These are phyloP conservation scores for Pheosia tremula DNA, from an alignment of 2,888 invertebrate species.

Conservation along the genomic window DNA sequence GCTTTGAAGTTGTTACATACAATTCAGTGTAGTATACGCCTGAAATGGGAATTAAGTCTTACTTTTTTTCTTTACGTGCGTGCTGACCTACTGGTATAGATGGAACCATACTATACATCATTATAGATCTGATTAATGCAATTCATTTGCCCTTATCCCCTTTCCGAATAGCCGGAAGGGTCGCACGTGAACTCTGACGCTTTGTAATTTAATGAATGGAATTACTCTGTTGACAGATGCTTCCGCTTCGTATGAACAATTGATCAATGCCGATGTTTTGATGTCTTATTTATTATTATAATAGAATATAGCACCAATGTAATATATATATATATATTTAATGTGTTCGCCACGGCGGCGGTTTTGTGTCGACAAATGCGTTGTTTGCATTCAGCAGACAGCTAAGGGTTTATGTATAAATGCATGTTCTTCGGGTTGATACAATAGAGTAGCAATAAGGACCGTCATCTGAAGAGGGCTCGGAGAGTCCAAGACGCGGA, in stretches of 20 bases:
- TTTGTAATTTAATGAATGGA: constrained; percentile 62
- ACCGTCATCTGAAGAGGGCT: constrained; percentile 34
- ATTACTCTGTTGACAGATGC: constrained; percentile 61
- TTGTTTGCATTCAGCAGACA: no score
- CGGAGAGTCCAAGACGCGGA: constrained; percentile 38
- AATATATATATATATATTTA: no score
- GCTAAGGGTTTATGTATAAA: neutral
- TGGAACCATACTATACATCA: neutral
- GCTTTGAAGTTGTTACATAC: no score
- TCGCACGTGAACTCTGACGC: constrained; percentile 44
- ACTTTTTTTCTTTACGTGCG: neutral
- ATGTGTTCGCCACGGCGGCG: no score
- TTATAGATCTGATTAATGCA: constrained; percentile 3
- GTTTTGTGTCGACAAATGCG: no score
- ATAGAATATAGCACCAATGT: neutral
- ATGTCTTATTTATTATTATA: neutral
- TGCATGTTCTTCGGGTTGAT: neutral
- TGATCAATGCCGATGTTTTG: constrained; percentile 47
- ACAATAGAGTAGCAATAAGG: constrained; percentile 22
- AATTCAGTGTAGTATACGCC: no score
- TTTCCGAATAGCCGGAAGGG: constrained; percentile 40
- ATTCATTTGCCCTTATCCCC: constrained; percentile 29
- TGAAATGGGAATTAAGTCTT: no score
- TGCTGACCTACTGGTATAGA: constrained; percentile 1
- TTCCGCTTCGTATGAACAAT: constrained; percentile 58